Base-by-base conservation (phyloP, 35 echinoderm and acorn worm genomes). In the Apostichopus californicus region DNA sequence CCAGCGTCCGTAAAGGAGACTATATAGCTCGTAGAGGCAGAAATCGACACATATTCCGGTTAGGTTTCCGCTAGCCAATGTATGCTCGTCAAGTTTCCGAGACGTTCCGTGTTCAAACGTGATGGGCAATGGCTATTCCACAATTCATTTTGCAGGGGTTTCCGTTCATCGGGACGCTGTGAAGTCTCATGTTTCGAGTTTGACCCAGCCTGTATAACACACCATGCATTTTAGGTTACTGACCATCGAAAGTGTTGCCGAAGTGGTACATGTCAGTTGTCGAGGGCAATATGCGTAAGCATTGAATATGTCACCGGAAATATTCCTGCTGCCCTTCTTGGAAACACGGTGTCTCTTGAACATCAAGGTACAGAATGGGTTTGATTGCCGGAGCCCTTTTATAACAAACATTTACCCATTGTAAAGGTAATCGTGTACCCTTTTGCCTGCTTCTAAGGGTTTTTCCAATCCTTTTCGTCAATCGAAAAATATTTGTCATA, bases 1-100 rank as follows among this genome's bases (percentile, higher is more conserved):
- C 86, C 86, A 25, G 86, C 86, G 11, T 88, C 86, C 3, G 86
- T 88, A 72, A 88, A 88, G 6, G 86, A 57, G 6, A 88, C 20
- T 5, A 88, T 59, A 10, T 88, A 88, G 55, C 55, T 87, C 5
- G 83, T 57, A 55, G 20, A 7, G 55, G 24, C 86, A 10, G 57
- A 65, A 2, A 60, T 88, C 86, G 24, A 13, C 18, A 8, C 70
- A 9, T 14, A 73, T 5, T 14, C 14, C 70, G 5, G 70, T 73
- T 0, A 73, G 17, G 70, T 73, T 73, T 73, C 70, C 70, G 17
- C 70, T 73, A 5, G 70, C 9, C 5, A 73, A 73, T 6, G n/a
- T 73, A 21, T 21, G 5, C 15, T 10, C 5, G n/a, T 17, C 9
- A 10, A 73, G 23, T 57, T 83, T 8, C 52, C 22, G 5, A 83